Evolutionary conservation across 2,797 vertebrate species (phyloP).

Genomic region (Sebastes oblongus): DNA sequence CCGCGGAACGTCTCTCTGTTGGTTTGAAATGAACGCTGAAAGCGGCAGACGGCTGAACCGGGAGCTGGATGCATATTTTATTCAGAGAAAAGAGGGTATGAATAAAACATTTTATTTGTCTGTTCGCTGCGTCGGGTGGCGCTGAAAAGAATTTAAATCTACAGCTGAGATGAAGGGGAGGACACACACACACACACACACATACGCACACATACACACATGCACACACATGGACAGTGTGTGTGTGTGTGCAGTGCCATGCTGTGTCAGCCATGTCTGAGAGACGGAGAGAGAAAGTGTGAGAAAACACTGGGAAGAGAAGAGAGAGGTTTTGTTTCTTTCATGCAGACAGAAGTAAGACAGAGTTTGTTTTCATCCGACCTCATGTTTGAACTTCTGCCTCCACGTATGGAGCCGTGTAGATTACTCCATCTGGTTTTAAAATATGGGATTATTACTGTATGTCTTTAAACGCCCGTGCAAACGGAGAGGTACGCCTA

Average conservation of each 20-base stretch:
- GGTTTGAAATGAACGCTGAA: background rate
- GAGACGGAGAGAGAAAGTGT: background rate
- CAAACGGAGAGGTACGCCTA: background rate
- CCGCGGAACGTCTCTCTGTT: too few relatives aligned
- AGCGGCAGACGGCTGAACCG: background rate
- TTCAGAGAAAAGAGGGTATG: slow-evolving; percentile 9
- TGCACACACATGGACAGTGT: background rate
- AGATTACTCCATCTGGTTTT: background rate
- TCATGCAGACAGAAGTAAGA: background rate
- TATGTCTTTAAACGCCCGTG: background rate
- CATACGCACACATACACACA: background rate
- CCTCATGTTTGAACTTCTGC: background rate
- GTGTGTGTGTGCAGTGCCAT: slow-evolving; percentile 22
- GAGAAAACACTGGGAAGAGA: background rate
- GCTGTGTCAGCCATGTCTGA: slow-evolving; percentile 25
- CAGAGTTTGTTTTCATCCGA: background rate
- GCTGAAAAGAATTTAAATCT: slow-evolving; percentile 16
- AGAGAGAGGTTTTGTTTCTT: background rate
- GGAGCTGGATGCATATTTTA: slow-evolving; percentile 11
- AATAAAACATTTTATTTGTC: slow-evolving; percentile 47
- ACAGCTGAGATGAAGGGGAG: slow-evolving; percentile 10
- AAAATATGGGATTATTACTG: background rate
- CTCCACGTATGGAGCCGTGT: background rate
- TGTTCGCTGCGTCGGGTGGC: background rate
- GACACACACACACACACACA: background rate